Percentiles rank a stretch among this genome's conserved stretches.
phyloP scores from a whole-genome alignment of 2,113 vertebrate genomes.

The Nanger granti region DNA sequence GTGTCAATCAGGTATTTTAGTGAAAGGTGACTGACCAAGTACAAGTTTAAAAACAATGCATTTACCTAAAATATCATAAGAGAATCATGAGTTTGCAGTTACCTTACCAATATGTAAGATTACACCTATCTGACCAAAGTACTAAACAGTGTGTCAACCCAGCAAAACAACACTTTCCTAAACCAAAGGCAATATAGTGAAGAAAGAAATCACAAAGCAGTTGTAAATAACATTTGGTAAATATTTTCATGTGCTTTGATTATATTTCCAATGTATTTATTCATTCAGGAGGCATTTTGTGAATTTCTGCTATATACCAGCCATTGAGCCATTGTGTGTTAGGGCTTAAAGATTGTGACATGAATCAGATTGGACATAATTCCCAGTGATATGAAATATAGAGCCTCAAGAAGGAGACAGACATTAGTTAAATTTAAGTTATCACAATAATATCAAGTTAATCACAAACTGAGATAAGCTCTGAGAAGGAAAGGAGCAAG shows the following conservation, averaged over 20 bases:
- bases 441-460: not conserved
- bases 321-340: not conserved
- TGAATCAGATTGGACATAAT: not conserved
- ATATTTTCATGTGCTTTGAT: not conserved
- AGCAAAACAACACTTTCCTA: not conserved
- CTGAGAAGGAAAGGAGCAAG: not conserved
- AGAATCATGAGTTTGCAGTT: not conserved
- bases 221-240: not conserved
- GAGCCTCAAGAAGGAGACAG: not conserved
- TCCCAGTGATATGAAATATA: not conserved
- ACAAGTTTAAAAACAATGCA: not conserved
- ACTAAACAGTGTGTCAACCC: not conserved
- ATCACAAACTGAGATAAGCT: not conserved
- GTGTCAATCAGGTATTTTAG: not conserved
- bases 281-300: not conserved
- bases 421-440: not conserved
- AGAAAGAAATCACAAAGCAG: not conserved
- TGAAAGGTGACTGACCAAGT: not conserved
- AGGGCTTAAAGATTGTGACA: not conserved
- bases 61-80: not conserved
- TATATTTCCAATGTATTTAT: not conserved
- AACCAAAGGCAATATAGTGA: not conserved
- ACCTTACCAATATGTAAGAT: not conserved
- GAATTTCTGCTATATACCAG: not conserved
- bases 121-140: not conserved